phyloP scores from a whole-genome alignment of 2,797 vertebrate genomes.

The Bradypodion pumilum region DNA sequence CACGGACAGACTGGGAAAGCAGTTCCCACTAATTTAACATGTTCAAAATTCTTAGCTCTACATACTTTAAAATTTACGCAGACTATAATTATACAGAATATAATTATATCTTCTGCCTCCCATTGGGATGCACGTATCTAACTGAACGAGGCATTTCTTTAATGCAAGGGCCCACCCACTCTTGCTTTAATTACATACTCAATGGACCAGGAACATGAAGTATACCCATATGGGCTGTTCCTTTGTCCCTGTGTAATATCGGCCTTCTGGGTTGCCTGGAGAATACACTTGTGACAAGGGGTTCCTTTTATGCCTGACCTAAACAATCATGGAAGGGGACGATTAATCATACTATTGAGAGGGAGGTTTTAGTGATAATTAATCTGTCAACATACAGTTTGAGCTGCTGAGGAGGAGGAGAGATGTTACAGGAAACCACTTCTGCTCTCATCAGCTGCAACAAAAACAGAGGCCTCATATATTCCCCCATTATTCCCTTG shows the following conservation, averaged over 20 bases:
- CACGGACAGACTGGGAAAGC: neutral
- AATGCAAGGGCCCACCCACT: no score
- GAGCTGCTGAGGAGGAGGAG: neutral
- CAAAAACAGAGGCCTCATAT: neutral
- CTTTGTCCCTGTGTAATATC: neutral
- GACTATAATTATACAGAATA: neutral
- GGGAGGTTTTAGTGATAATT: conserved; percentile 12
- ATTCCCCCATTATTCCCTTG: neutral
- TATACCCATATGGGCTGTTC: neutral
- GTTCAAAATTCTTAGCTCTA: neutral
- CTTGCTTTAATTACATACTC: neutral
- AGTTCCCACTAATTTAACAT: neutral
- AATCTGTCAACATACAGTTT: conserved; percentile 11
- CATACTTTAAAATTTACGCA: neutral
- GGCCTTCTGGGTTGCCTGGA: neutral
- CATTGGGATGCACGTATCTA: neutral
- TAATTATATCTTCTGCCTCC: neutral
- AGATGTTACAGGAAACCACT: conserved; percentile 23
- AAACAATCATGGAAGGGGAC: neutral
- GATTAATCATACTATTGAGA: neutral
- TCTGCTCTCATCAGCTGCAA: conserved; percentile 22
- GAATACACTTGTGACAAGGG: neutral
- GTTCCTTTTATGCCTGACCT: neutral
- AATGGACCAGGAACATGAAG: neutral
- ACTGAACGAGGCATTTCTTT: neutral